Conservation (phyloP, 53 echinoderm and acorn worm species). For the Stichopus horrens region DNA sequence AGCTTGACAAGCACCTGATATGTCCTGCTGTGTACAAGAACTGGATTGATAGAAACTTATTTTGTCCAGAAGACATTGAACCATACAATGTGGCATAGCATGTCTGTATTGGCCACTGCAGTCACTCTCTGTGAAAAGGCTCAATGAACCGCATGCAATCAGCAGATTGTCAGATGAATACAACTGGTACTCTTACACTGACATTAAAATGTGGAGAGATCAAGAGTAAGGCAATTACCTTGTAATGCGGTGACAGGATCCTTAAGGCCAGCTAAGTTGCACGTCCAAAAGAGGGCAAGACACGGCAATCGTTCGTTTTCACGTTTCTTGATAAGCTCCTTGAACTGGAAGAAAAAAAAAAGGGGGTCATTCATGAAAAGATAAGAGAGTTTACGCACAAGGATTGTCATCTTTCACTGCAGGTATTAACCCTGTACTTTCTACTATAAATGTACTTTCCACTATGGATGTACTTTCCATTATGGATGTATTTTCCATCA, state of each 20-base stretch:
- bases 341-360: background rate
- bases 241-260: conserved; percentile 10
- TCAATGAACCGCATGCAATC: no score
- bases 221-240: background rate
- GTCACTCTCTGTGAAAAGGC: background rate
- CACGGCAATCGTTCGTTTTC: conserved; percentile 32
- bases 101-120: background rate
- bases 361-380: background rate
- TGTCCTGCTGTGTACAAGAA: no score
- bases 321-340: conserved; percentile 29
- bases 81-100: background rate
- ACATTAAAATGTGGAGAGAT: background rate
- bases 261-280: conserved; percentile 27
- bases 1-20: no score
- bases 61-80: background rate
- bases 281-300: conserved; percentile 26
- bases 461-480: no score
- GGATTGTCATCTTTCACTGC: no score
- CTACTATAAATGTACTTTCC: no score
- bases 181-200: background rate
- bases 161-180: no score
- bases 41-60: background rate
- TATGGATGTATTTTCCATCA: no score
- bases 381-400: background rate
- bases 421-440: no score